Evolutionary conservation across 2,888 invertebrate genomes (phyloP).

Genomic region (Baccha elongata): DNA sequence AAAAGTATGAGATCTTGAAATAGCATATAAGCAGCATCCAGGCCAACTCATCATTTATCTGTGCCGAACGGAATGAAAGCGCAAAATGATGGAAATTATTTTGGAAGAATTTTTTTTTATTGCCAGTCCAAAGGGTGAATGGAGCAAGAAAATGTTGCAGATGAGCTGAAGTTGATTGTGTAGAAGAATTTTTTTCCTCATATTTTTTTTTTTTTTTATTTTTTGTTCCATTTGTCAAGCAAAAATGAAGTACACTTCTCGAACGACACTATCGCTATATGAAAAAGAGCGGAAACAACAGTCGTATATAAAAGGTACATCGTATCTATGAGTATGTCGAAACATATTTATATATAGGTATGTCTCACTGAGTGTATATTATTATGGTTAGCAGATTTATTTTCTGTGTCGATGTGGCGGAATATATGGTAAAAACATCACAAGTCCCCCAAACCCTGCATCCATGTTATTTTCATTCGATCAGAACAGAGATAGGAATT

Average conservation of each 20-base stretch:
- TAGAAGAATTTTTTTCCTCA: constrained; percentile 52
- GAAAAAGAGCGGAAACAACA: constrained; percentile 65
- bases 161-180: constrained; percentile 68
- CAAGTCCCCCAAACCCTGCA: constrained; percentile 17
- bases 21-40: constrained; percentile 59
- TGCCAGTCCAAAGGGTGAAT: constrained; percentile 46
- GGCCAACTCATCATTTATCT: constrained; percentile 67
- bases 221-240: constrained; percentile 68
- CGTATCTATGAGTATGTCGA: background rate
- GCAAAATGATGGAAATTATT: constrained; percentile 71
- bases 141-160: constrained; percentile 32
- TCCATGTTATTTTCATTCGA: constrained; percentile 69
- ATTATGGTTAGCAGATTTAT: constrained; percentile 63
- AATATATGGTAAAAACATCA: constrained; percentile 50
- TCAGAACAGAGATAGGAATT: constrained; percentile 67
- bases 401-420: constrained; percentile 21
- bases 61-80: constrained; percentile 61
- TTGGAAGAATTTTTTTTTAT: constrained; percentile 60
- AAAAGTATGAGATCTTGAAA: constrained; percentile 53
- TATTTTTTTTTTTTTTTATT: background rate
- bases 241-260: constrained; percentile 67
- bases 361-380: constrained; percentile 9
- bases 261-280: constrained; percentile 68
- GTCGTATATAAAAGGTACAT: constrained; percentile 27
- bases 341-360: background rate